phyloP scores from a whole-genome alignment of 2,888 invertebrate species.

The Drosophila nigritarsus region DNA sequence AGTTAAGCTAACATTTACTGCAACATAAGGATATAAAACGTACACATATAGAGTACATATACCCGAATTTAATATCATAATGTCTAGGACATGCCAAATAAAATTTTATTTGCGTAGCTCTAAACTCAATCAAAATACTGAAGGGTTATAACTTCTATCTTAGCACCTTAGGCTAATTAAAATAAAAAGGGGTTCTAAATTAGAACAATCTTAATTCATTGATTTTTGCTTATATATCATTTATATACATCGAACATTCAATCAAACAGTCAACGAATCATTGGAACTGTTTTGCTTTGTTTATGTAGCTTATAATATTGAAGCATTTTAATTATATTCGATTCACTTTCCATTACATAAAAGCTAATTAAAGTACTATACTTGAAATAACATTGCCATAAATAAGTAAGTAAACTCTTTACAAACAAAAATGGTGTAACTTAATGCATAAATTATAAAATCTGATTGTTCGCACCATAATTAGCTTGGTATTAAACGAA shows the following conservation, averaged over 20 bases:
- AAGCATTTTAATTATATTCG: background rate
- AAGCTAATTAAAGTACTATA: background rate
- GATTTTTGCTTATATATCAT: background rate
- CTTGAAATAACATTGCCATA: background rate
- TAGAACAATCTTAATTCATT: background rate
- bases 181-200: background rate
- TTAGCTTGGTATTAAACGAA: background rate
- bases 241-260: background rate
- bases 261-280: background rate
- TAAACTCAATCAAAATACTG: background rate
- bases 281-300: background rate
- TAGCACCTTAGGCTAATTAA: background rate
- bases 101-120: background rate
- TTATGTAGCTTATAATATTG: background rate
- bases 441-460: conserved; percentile 15
- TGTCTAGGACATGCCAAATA: background rate
- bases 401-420: conserved; percentile 10
- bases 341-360: background rate
- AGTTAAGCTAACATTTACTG: conserved; percentile 46
- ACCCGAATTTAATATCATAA: conserved; percentile 24
- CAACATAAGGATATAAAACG: conserved; percentile 10
- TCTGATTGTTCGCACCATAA: background rate
- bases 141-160: too few species aligned
- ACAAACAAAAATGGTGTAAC: conserved; percentile 4
- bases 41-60: background rate